Percentiles rank a stretch among this genome's conserved stretches.
Evolutionary conservation across 2,113 vertebrate species (phyloP).

Genomic region (Pluvianellus socialis): DNA sequence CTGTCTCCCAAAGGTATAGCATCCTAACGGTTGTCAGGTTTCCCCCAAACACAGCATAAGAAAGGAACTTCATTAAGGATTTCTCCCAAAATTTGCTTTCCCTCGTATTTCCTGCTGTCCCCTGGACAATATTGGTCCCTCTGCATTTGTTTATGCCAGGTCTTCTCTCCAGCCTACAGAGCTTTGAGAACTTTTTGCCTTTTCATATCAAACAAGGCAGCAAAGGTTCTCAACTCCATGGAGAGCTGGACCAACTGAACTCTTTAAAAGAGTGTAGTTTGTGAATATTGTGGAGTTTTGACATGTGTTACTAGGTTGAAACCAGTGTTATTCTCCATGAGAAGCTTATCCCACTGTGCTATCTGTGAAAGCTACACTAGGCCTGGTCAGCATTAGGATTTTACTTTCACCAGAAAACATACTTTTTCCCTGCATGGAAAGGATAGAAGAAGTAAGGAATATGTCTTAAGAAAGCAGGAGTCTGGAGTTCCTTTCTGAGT

Average conservation of each 20-base stretch:
- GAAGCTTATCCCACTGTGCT: not conserved
- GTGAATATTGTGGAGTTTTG: not conserved
- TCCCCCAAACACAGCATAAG: not conserved
- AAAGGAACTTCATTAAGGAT: not conserved
- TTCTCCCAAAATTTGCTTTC: not conserved
- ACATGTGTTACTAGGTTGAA: not conserved
- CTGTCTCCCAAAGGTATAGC: constrained; percentile 76
- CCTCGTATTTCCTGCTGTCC: not conserved
- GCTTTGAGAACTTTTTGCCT: not conserved
- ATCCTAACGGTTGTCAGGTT: not conserved
- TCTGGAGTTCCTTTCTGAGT: not conserved
- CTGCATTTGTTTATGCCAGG: not conserved
- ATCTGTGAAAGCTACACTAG: not conserved
- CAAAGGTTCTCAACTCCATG: not conserved
- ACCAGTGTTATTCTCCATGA: not conserved
- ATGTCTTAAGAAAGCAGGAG: not conserved
- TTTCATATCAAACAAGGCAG: not conserved
- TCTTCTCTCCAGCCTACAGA: not conserved
- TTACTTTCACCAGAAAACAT: not conserved
- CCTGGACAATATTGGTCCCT: not conserved
- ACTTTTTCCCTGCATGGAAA: not conserved
- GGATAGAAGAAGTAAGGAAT: not conserved
- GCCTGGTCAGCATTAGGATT: not conserved
- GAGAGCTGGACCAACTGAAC: not conserved
- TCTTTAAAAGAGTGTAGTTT: not conserved